Percentiles rank a stretch among this genome's conserved stretches.
Evolutionary conservation across 2,888 invertebrate species (phyloP).

Genomic region (Folsomia manolachei): DNA sequence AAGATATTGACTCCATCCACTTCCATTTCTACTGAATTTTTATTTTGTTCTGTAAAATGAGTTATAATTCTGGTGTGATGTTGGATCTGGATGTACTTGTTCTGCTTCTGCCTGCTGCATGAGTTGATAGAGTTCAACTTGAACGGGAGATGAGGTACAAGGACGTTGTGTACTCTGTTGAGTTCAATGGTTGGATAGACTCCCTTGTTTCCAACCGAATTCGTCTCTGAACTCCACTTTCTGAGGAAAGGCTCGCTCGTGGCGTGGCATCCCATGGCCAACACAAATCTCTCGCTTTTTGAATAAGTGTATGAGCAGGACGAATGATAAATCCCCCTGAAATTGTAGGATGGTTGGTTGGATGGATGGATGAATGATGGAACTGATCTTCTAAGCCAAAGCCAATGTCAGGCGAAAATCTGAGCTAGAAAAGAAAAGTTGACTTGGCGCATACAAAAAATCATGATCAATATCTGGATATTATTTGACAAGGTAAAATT

Average conservation of each 20-base stretch:
- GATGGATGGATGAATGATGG: too few species aligned
- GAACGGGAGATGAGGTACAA: constrained; percentile 8
- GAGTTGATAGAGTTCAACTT: background rate
- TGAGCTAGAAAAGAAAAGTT: too few species aligned
- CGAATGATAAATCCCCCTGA: background rate
- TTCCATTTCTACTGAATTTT: background rate
- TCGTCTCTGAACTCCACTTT: background rate
- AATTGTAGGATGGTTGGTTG: background rate
- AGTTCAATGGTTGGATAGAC: background rate
- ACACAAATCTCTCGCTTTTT: background rate
- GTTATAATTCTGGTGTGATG: background rate
- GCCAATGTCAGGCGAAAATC: background rate
- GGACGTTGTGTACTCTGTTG: constrained; percentile 15
- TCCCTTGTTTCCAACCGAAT: constrained; percentile 22
- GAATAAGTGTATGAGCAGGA: too few species aligned
- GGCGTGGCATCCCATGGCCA: too few species aligned
- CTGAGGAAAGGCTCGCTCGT: background rate
- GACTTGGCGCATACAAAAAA: background rate
- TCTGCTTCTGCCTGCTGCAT: too few species aligned
- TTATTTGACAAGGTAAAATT: background rate
- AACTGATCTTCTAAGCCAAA: background rate
- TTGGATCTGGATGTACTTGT: background rate
- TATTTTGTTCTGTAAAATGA: too few species aligned
- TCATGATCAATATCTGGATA: background rate
- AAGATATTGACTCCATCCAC: background rate